These are phyloP conservation scores for Anarhynchus alexandrinus DNA, from an alignment of 2,113 vertebrate genomes.

Conservation along the genomic window DNA sequence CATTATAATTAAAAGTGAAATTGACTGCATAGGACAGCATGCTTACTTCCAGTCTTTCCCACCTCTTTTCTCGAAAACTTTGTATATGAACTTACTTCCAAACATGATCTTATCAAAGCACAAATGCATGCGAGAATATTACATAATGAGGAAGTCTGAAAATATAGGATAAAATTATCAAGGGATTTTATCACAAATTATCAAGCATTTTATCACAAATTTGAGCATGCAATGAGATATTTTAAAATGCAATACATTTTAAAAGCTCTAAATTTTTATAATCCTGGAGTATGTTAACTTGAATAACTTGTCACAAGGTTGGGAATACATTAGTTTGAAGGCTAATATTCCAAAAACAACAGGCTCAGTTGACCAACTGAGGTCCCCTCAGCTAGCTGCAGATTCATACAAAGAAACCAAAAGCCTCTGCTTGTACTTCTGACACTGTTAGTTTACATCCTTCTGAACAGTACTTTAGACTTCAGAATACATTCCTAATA, in stretches of 20 bases:
- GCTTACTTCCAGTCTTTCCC: neutral
- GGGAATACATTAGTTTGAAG: neutral
- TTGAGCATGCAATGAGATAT: neutral
- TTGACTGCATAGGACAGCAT: neutral
- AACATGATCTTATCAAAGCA: neutral
- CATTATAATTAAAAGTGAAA: neutral
- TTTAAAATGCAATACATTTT: neutral
- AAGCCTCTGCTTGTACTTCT: neutral
- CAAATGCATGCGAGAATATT: neutral
- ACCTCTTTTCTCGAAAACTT: neutral
- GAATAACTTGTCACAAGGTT: neutral
- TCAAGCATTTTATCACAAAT: neutral
- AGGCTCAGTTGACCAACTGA: neutral
- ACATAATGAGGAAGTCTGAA: neutral
- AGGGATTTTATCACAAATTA: neutral
- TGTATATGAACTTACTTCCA: neutral
- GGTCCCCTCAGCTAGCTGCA: neutral
- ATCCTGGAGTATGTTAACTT: neutral
- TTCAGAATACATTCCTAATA: neutral
- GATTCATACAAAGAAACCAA: neutral
- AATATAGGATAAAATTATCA: neutral
- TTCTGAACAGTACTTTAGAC: neutral
- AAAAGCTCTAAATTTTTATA: neutral
- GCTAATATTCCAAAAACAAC: neutral
- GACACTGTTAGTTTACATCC: neutral